Percentiles rank a stretch among this genome's conserved stretches.
Evolutionary conservation across 2,888 invertebrate genomes (phyloP).

Genomic region (Auanema sp.): DNA sequence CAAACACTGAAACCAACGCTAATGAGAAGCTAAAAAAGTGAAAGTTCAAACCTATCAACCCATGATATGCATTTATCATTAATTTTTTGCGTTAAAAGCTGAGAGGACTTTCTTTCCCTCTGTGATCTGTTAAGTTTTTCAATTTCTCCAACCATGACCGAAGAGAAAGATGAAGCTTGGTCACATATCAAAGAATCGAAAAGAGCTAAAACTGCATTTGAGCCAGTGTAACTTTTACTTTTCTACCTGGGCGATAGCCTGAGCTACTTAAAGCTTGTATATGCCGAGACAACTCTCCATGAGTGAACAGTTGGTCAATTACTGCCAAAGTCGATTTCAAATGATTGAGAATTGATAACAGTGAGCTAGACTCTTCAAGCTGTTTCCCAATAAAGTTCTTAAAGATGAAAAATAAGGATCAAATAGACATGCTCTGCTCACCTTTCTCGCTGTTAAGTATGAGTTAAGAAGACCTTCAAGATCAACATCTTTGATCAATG

Average conservation of each 20-base stretch:
- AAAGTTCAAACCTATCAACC: constrained; percentile 13
- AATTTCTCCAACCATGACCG: constrained; percentile 33
- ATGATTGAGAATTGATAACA: constrained; percentile 40
- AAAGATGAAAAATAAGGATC: constrained; percentile 1
- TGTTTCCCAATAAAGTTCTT: constrained; percentile 27
- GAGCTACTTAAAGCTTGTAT: constrained; percentile 37
- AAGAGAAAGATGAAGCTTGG: constrained; percentile 34
- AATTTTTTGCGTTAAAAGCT: constrained; percentile 19
- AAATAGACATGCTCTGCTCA: too few relatives aligned
- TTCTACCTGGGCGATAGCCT: constrained; percentile 33
- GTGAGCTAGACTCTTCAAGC: constrained; percentile 34
- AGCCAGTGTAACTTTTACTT: too few relatives aligned
- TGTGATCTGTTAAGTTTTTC: constrained; percentile 26
- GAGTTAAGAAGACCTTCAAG: constrained; percentile 47
- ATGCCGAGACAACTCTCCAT: constrained; percentile 37
- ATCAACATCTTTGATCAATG: constrained; percentile 41
- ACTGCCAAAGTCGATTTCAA: constrained; percentile 34
- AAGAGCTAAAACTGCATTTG: constrained; percentile 6
- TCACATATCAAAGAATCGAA: constrained; percentile 24
- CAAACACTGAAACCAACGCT: constrained; percentile 41
- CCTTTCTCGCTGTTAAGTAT: constrained; percentile 52
- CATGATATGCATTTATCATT: constrained; percentile 17
- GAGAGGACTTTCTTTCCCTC: constrained; percentile 13
- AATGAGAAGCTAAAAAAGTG: neutral
- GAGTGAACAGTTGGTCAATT: constrained; percentile 39